phyloP scores from a whole-genome alignment of 1,140 invertebrate species.

The Holotrichia oblita region DNA sequence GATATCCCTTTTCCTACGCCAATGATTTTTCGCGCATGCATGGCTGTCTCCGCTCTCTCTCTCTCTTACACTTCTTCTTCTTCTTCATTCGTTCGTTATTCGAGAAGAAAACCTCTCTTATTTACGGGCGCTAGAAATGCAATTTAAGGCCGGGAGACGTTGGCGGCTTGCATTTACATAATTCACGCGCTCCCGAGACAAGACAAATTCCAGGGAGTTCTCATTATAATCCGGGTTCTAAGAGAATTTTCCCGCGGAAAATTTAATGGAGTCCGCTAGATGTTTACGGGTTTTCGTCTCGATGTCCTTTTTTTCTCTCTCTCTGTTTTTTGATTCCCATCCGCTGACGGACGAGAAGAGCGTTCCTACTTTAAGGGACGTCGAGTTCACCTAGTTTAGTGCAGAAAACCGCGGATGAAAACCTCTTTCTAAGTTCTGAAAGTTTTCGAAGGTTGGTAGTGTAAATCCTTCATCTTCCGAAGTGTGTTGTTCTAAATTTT shows the following conservation, averaged over 20 bases:
- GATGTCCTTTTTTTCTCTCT: too few species aligned
- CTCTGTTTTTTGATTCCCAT: conserved; percentile 41
- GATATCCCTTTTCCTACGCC: too few species aligned
- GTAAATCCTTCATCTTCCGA: too few species aligned
- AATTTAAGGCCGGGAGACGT: conserved; percentile 55
- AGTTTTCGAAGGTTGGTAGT: too few species aligned
- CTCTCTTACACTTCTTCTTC: too few species aligned
- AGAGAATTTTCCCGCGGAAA: conserved; percentile 51
- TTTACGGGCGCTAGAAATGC: conserved; percentile 55
- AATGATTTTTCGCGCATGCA: too few species aligned
- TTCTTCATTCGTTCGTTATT: conserved; percentile 9
- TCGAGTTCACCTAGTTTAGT: too few species aligned
- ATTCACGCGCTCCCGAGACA: conserved; percentile 57
- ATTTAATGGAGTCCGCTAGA: conserved; percentile 55
- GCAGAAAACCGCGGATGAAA: too few species aligned
- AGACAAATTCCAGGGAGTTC: conserved; percentile 57
- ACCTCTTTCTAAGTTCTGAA: too few species aligned
- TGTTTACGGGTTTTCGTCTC: conserved; percentile 53
- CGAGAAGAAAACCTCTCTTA: conserved; percentile 44
- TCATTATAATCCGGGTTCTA: conserved; percentile 56
- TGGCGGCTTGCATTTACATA: conserved; percentile 56
- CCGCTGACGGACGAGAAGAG: conserved; percentile 22
- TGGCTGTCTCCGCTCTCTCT: too few species aligned
- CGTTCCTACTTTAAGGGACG: too few species aligned
- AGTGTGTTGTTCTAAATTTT: too few species aligned